Base-by-base conservation (phyloP, 2,797 vertebrate species). In the Falco columbarius region DNA sequence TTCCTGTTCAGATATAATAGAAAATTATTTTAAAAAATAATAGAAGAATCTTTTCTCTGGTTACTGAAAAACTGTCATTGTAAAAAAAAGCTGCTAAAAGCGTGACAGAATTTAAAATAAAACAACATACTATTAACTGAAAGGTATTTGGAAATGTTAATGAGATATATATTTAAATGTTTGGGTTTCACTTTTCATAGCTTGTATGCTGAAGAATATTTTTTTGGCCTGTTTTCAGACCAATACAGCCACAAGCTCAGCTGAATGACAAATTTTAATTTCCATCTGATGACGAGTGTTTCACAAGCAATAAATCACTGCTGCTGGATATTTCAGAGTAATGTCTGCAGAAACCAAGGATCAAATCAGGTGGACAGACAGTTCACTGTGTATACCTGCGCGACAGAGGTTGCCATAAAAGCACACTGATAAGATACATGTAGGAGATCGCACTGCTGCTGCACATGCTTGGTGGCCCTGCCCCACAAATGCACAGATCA, bases 381-480 rank as follows among this genome's bases (percentile, higher is more conserved):
- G 14, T 17, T 71, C 16, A 21, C 26, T 46, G 23, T 2, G 1
- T 5, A 16, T 17, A 49, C 23, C 40, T 72, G 23, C 23, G 32
- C 59, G 73, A 61, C 7, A 17, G n/a, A 82, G 2, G 20, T 9
- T 47, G 22, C n/a, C 56, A 7, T 14, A 14, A 18, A 84, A 93
- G 4, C 4, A 15, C n/a, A 17, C 18, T 46, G 55, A 17, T 51
- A 54, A 58, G 38, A 29, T 4, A 5, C 0, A 0, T 4, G 22
- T 14, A 61, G 51, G n/a, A 73, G 26, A 40, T 49, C 2, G 1
- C 32, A 38, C 8, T 36, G 29, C 24, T 67, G 15, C 24, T 63
- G n/a, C 21, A 61, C 12, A 26, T 3, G 1, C 9, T 46, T 19
- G 0, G 8, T 44, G 14, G 61, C 18, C 42, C 44, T 7, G 2